A percentile compares a stretch with the other conserved stretches of the same genome.
These are phyloP conservation scores for Drosophila trichaetosa DNA, from an alignment of 2,888 invertebrate species.

Conservation along the genomic window DNA sequence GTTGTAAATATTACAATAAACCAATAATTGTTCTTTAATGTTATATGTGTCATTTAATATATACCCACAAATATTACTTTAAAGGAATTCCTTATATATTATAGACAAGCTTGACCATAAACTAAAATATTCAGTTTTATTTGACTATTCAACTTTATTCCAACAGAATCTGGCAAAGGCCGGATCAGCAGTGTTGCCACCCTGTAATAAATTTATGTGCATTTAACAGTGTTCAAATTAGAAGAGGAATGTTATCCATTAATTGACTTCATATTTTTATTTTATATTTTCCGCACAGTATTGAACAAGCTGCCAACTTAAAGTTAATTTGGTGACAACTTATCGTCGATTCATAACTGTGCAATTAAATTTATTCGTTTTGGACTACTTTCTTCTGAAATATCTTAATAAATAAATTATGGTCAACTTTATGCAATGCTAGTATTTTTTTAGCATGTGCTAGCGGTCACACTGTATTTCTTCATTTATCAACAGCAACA, in stretches of 20 bases:
- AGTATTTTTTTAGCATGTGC: not conserved
- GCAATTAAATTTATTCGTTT: not conserved
- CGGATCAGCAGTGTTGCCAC: not conserved
- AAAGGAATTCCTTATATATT: not conserved
- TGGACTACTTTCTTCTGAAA: not conserved
- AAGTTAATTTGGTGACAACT: not conserved
- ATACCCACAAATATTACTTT: not conserved
- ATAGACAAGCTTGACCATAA: not conserved
- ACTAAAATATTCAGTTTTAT: not conserved
- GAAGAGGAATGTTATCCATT: not conserved
- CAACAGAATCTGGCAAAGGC: not conserved
- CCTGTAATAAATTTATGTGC: not conserved
- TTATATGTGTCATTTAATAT: not conserved
- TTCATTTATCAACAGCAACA: slow-evolving; percentile 33
- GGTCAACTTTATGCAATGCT: not conserved
- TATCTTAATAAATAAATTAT: not conserved
- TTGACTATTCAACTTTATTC: not conserved
- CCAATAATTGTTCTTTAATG: too few species aligned
- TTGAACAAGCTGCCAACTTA: not conserved
- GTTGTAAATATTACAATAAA: not conserved
- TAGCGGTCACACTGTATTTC: slow-evolving; percentile 35
- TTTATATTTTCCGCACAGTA: not conserved
- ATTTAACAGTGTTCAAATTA: not conserved
- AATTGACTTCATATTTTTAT: not conserved
- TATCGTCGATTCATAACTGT: not conserved